Evolutionary conservation across 2,113 vertebrate genomes (phyloP).

Genomic region (Pelmatolapia mariae): DNA sequence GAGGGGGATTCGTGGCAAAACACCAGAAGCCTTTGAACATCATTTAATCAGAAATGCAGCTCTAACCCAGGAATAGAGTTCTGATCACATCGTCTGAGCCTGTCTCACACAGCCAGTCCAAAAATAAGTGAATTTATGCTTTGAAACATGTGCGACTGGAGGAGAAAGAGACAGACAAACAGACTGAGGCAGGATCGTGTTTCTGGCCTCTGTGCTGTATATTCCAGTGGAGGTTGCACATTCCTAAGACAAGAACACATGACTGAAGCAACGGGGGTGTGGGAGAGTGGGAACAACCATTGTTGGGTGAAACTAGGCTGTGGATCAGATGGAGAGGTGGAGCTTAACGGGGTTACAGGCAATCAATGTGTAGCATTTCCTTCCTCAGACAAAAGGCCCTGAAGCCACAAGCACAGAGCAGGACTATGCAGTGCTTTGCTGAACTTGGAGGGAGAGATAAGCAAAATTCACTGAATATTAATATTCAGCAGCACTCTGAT

Average conservation of each 20-base stretch:
- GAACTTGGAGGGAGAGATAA: background rate
- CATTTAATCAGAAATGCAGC: background rate
- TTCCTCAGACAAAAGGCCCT: conserved; percentile 11
- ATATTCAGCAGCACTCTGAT: background rate
- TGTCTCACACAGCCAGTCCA: background rate
- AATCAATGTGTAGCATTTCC: conserved; percentile 29
- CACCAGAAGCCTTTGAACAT: background rate
- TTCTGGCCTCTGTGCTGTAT: conserved; percentile 48
- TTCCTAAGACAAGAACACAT: conserved; percentile 60
- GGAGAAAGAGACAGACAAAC: conserved; percentile 11
- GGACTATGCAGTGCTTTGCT: background rate
- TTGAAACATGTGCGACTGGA: background rate
- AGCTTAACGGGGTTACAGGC: background rate
- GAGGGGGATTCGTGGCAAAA: background rate
- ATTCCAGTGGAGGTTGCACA: conserved; percentile 64
- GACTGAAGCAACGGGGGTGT: conserved; percentile 24
- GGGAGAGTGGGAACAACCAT: conserved; percentile 25
- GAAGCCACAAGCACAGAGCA: background rate
- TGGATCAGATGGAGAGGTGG: conserved; percentile 13
- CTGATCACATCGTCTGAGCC: background rate
- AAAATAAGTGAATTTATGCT: background rate
- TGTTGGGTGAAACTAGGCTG: conserved; percentile 30
- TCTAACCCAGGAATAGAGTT: background rate
- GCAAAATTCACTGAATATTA: background rate
- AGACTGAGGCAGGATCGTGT: conserved; percentile 14